Evolutionary conservation across 37 sponge, comb jelly and placozoan genomes (phyloP).

Genomic region (Amphimedon queenslandica): DNA sequence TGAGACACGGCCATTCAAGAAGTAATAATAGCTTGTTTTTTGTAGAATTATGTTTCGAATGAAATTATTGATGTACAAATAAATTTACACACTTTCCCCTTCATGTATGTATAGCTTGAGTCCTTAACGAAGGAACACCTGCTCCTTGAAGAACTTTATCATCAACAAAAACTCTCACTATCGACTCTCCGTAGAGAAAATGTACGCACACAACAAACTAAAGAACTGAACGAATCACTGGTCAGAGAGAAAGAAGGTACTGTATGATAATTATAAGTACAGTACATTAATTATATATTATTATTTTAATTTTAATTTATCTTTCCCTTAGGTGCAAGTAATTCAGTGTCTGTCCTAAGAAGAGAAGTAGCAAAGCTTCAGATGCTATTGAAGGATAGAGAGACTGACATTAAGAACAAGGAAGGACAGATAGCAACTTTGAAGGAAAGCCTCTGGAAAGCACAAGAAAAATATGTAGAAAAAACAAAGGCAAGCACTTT

Average conservation of each 20-base stretch:
- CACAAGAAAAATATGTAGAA: slow-evolving; percentile 9
- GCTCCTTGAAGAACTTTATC: too few species aligned
- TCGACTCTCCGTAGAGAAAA: slow-evolving; percentile 4
- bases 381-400: background rate
- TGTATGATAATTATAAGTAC: background rate
- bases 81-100: too few species aligned
- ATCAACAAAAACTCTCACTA: too few species aligned
- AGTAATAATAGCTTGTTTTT: too few species aligned
- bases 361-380: background rate
- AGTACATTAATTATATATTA: too few species aligned
- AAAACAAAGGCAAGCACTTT: too few species aligned
- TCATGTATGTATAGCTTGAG: too few species aligned
- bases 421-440: slow-evolving; percentile 7
- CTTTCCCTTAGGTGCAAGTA: background rate
- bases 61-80: too few species aligned
- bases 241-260: slow-evolving; percentile 35
- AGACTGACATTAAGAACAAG: too few species aligned
- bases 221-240: background rate
- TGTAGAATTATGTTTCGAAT: too few species aligned
- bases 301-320: background rate
- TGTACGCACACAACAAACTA: slow-evolving; percentile 15
- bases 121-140: slow-evolving; percentile 49
- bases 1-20: too few species aligned
- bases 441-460: background rate
- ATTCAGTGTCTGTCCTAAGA: slow-evolving; percentile 14